phyloP scores from a whole-genome alignment of 2,888 invertebrate genomes.

The Pemphredon lugubris region DNA sequence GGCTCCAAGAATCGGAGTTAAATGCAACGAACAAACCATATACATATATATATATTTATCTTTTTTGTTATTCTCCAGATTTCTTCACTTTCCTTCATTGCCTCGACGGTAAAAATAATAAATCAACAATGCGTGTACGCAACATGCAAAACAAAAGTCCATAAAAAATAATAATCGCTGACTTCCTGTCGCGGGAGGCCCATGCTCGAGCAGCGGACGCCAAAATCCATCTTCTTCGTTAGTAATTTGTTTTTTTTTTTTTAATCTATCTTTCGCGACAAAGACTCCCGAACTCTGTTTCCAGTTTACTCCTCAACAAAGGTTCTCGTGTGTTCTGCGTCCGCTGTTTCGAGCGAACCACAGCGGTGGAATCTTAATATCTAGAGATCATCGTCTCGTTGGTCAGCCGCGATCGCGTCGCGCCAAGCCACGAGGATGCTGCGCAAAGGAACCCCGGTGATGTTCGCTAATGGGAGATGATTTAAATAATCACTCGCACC shows the following conservation, averaged over 20 bases:
- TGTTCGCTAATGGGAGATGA: background rate
- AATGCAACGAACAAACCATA: slow-evolving; percentile 67
- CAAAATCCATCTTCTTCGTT: background rate
- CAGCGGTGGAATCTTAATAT: slow-evolving; percentile 54
- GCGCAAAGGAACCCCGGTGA: background rate
- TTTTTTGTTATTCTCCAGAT: slow-evolving; percentile 57
- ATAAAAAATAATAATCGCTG: slow-evolving; percentile 66
- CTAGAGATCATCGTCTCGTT: slow-evolving; percentile 48
- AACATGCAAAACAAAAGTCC: slow-evolving; percentile 69
- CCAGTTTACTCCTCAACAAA: no score
- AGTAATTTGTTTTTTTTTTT: background rate
- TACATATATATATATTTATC: slow-evolving; percentile 63
- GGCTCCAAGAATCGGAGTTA: slow-evolving; percentile 46
- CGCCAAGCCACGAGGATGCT: background rate
- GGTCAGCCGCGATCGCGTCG: slow-evolving; percentile 23
- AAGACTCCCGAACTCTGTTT: background rate
- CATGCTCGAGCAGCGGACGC: slow-evolving; percentile 1
- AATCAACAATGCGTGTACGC: slow-evolving; percentile 67
- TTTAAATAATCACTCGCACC: slow-evolving; percentile 1
- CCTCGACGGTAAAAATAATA: slow-evolving; percentile 65
- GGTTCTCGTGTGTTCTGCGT: no score
- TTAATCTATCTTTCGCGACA: background rate
- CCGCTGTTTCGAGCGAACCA: slow-evolving; percentile 25
- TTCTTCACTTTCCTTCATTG: slow-evolving; percentile 51
- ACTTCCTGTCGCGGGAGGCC: slow-evolving; percentile 40